Percentiles rank a stretch among this genome's conserved stretches.
phyloP scores from a whole-genome alignment of 2,113 vertebrate genomes.

The Corapipo altera region DNA sequence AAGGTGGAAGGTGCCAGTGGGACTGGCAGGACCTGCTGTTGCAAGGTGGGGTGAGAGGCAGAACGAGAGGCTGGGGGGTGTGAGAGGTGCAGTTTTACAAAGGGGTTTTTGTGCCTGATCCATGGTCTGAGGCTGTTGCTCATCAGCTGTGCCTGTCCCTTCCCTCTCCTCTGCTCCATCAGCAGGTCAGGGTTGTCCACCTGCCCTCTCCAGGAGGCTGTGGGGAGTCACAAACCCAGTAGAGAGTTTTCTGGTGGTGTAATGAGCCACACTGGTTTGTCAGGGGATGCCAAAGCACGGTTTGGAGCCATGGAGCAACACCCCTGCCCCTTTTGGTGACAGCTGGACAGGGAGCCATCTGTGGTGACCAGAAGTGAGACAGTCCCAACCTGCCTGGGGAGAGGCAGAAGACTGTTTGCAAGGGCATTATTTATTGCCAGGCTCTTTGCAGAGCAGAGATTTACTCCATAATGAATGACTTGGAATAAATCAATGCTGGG shows the following conservation, averaged over 20 bases:
- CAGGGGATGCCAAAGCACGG: not conserved
- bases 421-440: not conserved
- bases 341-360: not conserved
- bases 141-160: not conserved
- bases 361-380: not conserved
- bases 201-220: fast-evolving
- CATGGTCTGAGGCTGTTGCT: not conserved
- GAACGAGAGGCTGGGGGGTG: not conserved
- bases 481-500: not conserved
- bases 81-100: not conserved
- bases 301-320: not conserved
- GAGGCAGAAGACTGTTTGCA: not conserved
- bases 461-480: not conserved
- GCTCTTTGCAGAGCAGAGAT: not conserved
- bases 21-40: not conserved
- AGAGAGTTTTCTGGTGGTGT: not conserved
- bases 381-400: not conserved
- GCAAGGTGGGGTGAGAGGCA: not conserved
- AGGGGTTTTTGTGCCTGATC: not conserved
- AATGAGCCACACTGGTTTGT: not conserved
- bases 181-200: not conserved
- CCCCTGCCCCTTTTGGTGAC: not conserved
- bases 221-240: not conserved
- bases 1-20: not conserved
- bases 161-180: not conserved